A percentile compares a stretch with the other conserved stretches of the same genome.
Evolutionary conservation across 2,797 vertebrate species (phyloP).

Genomic region (Crax fasciolata): DNA sequence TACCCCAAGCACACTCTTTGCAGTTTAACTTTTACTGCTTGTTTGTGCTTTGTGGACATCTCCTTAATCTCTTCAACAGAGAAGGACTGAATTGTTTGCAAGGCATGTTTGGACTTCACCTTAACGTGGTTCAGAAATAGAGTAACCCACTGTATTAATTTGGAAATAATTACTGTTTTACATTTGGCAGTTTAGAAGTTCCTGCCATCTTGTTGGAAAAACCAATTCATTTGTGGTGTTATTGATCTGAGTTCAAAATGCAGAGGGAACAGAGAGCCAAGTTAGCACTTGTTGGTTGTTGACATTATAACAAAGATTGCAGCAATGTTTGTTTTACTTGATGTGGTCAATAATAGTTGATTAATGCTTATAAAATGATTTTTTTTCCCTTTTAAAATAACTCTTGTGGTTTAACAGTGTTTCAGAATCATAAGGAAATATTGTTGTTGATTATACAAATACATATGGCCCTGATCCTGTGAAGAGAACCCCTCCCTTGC

Average conservation of each 20-base stretch:
- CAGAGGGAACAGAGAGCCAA: not conserved
- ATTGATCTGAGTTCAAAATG: not conserved
- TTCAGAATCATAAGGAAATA: not conserved
- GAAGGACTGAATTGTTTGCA: not conserved
- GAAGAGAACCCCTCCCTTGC: not conserved
- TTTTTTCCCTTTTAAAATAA: not conserved
- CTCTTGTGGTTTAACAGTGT: not conserved
- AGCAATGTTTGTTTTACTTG: not conserved
- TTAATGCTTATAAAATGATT: not conserved
- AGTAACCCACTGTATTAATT: not conserved
- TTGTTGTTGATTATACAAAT: not conserved
- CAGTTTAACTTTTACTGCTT: not conserved
- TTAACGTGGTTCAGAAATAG: not conserved
- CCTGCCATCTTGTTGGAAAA: not conserved
- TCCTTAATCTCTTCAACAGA: not conserved
- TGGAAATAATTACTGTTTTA: not conserved
- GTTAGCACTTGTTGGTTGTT: not conserved
- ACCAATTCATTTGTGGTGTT: not conserved
- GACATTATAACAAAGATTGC: not conserved
- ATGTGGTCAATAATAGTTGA: not conserved
- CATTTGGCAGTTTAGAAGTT: not conserved
- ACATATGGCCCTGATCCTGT: not conserved
- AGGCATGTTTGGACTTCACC: not conserved
- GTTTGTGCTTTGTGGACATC: not conserved
- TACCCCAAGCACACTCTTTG: not conserved